A percentile compares a stretch with the other conserved stretches of the same genome.
phyloP scores from a whole-genome alignment of 2,797 vertebrate genomes.

The Chelon auratus region DNA sequence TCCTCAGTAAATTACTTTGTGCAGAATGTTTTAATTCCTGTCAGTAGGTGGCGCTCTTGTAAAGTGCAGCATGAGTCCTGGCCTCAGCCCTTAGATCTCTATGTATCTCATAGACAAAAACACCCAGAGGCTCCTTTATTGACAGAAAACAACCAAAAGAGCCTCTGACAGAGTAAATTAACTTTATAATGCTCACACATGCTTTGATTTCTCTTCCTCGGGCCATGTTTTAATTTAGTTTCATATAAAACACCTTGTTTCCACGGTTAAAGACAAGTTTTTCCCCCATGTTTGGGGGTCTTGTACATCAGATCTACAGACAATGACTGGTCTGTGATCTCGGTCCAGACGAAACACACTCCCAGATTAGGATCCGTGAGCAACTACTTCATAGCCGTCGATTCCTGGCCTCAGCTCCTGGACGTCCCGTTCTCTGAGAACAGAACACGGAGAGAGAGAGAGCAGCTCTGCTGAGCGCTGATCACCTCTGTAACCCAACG shows the following conservation, averaged over 20 bases:
- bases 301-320: conserved; percentile 8
- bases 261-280: no score
- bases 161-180: background rate
- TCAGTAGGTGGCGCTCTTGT: conserved; percentile 51
- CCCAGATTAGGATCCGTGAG: conserved; percentile 32
- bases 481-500: conserved; percentile 71
- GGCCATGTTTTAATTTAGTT: no score
- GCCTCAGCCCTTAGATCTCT: conserved; percentile 13
- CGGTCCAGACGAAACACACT: conserved; percentile 30
- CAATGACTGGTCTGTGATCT: conserved; percentile 34
- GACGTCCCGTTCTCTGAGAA: conserved; percentile 40
- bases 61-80: background rate
- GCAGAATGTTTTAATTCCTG: conserved; percentile 2
- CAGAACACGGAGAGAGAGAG: conserved; percentile 54
- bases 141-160: conserved; percentile 45
- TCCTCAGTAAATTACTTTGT: background rate
- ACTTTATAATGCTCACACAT: background rate
- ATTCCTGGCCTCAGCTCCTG: conserved; percentile 45
- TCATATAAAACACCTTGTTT: no score
- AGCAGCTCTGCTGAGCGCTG: conserved; percentile 48
- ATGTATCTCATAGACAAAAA: conserved; percentile 50
- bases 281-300: background rate
- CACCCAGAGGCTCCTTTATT: conserved; percentile 22
- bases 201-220: no score
- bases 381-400: conserved; percentile 11